These are phyloP conservation scores for Cyprinodon variegatus DNA, from an alignment of 2,113 vertebrate species.

Conservation along the genomic window DNA sequence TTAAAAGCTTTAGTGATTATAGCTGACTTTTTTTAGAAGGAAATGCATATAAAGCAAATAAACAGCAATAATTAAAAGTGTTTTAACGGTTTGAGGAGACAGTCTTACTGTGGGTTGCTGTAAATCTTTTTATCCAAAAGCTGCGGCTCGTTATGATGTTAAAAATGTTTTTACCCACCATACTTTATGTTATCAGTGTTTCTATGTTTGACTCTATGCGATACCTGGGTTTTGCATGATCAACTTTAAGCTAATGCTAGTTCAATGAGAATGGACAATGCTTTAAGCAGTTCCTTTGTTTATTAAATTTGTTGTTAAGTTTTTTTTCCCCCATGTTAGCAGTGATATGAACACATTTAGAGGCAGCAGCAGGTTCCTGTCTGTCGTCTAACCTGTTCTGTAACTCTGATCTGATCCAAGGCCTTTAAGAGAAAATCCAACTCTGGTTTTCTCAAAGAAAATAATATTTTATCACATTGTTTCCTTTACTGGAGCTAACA, in stretches of 20 bases:
- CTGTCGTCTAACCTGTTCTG: no score
- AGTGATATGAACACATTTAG: background rate
- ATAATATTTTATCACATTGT: no score
- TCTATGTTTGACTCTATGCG: background rate
- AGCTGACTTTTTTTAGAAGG: background rate
- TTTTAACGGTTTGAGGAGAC: background rate
- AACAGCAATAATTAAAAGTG: background rate
- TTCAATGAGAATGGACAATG: background rate
- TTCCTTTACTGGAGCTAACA: background rate
- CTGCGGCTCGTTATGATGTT: background rate
- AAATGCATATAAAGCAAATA: background rate
- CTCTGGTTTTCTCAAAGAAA: background rate
- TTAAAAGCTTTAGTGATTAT: background rate
- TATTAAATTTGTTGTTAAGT: background rate
- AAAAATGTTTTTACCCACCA: background rate
- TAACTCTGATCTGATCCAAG: background rate
- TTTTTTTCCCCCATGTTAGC: no score
- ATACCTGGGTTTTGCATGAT: background rate
- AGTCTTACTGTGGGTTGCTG: no score
- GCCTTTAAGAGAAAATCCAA: background rate
- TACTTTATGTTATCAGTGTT: background rate
- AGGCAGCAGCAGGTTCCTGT: no score
- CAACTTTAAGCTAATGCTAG: background rate
- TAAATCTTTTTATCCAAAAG: no score
- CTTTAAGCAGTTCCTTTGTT: background rate